Percentiles rank a stretch among this genome's conserved stretches.
Evolutionary conservation across 2,797 vertebrate species (phyloP).

Genomic region (Rallus crepitans): DNA sequence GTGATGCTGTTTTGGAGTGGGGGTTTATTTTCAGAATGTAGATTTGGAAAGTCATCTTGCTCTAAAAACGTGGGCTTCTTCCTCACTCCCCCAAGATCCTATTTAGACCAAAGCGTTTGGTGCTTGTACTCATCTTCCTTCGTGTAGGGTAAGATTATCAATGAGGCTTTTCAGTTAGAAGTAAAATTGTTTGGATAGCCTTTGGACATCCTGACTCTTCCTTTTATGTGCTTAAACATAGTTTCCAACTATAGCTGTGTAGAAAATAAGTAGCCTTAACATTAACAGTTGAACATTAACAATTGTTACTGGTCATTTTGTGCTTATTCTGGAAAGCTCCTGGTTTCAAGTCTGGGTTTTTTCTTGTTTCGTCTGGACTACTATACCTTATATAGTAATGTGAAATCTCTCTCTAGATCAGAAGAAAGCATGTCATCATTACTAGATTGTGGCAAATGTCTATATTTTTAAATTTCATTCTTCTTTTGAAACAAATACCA

Average conservation of each 20-base stretch:
- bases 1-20: not conserved
- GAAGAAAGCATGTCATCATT: not conserved
- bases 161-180: not conserved
- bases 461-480: not conserved
- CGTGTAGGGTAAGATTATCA: not conserved
- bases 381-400: not conserved
- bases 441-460: not conserved
- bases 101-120: not conserved
- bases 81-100: not conserved
- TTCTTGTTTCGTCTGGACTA: not conserved
- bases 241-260: not conserved
- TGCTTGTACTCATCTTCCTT: not conserved
- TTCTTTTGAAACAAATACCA: not conserved
- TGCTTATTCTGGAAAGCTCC: not conserved
- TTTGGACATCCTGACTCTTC: not conserved
- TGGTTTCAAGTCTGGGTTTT: not conserved
- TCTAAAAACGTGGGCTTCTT: not conserved
- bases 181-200: not conserved
- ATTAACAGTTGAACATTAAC: not conserved
- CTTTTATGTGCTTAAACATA: not conserved
- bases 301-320: not conserved
- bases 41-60: not conserved
- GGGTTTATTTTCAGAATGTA: not conserved
- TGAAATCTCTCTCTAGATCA: not conserved
- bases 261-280: not conserved